A percentile compares a stretch with the other conserved stretches of the same genome.
Evolutionary conservation across 2,888 invertebrate species (phyloP).

Genomic region (Lithophane socia): DNA sequence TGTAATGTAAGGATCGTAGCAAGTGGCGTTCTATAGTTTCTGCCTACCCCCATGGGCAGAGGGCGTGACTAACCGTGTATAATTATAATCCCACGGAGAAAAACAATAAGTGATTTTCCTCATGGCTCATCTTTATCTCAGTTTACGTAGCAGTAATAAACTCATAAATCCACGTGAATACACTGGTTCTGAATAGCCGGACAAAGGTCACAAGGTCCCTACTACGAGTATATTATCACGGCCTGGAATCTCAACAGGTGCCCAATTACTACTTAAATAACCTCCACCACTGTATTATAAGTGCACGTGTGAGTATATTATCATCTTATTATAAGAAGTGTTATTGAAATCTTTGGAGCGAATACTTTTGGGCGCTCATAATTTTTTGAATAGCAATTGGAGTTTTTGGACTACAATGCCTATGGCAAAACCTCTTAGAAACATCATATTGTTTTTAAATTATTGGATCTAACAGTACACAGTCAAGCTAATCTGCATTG

Average conservation of each 20-base stretch:
- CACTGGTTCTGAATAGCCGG: neutral
- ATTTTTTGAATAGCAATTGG: neutral
- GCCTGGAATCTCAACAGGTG: slow-evolving; percentile 64
- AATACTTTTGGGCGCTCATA: slow-evolving; percentile 2
- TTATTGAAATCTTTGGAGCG: slow-evolving; percentile 8
- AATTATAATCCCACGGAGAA: neutral
- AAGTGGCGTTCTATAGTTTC: neutral
- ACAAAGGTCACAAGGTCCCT: slow-evolving; percentile 50
- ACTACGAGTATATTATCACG: slow-evolving; percentile 62
- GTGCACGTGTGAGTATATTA: slow-evolving; percentile 22
- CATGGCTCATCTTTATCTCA: neutral
- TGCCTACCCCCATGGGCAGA: neutral
- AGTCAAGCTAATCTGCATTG: no score
- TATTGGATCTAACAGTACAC: neutral
- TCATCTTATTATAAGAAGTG: slow-evolving; percentile 11
- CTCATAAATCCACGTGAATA: neutral
- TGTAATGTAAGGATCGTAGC: neutral
- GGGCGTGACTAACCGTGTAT: neutral
- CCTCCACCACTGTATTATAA: slow-evolving; percentile 35
- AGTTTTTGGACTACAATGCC: neutral
- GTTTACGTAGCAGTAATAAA: neutral
- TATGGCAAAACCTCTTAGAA: neutral
- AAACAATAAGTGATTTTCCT: neutral
- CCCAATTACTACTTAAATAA: slow-evolving; percentile 62
- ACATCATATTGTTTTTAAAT: neutral